Conservation (phyloP, 2,113 vertebrate genomes). For the Phalacrocorax brasilianus region DNA sequence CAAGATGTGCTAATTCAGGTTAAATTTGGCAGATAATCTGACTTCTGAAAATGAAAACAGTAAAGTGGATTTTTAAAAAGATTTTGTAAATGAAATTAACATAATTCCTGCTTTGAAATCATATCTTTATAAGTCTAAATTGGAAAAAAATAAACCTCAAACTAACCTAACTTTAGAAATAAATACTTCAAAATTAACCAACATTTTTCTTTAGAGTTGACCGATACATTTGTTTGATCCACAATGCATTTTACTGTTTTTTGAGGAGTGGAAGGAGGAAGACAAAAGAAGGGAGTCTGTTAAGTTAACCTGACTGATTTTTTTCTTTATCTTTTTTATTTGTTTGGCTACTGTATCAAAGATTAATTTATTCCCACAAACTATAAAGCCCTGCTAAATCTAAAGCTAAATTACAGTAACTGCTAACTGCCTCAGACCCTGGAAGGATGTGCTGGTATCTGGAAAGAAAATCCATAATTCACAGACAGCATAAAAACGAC, state of each 20-base stretch:
- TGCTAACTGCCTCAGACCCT: not conserved
- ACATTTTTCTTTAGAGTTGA: not conserved
- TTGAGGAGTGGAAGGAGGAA: not conserved
- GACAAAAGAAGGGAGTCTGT: not conserved
- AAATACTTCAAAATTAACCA: not conserved
- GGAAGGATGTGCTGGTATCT: not conserved
- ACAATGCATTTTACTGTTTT: not conserved
- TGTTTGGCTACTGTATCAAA: not conserved
- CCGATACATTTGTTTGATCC: not conserved
- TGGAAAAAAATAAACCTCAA: not conserved
- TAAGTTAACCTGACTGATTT: not conserved
- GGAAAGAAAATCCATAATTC: constrained; percentile 35
- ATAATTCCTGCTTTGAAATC: not conserved
- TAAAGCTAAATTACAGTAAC: constrained; percentile 30
- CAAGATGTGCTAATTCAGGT: not conserved
- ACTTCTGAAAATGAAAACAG: not conserved
- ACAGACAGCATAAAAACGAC: not conserved
- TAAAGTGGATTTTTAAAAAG: not conserved
- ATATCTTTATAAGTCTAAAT: not conserved
- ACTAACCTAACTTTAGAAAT: not conserved
- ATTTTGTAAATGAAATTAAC: not conserved
- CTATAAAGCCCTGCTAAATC: not conserved
- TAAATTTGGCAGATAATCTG: not conserved
- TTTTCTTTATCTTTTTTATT: not conserved
- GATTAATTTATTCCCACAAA: constrained; percentile 22